phyloP scores from a whole-genome alignment of 1,140 invertebrate genomes.

The Orchesella cincta region DNA sequence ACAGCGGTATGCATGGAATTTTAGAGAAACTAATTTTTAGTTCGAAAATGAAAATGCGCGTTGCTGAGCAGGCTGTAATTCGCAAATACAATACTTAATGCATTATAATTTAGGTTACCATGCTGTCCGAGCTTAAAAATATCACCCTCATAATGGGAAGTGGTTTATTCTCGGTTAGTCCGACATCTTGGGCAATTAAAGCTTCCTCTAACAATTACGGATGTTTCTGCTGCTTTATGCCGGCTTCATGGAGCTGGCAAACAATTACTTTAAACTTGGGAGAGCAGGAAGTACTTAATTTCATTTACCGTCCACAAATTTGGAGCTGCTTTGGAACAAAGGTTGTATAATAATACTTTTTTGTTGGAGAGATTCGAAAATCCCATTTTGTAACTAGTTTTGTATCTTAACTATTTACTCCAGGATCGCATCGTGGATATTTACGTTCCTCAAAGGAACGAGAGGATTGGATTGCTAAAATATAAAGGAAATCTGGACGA shows the following conservation, averaged over 20 bases:
- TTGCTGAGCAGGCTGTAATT: too few species aligned
- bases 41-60: too few species aligned
- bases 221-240: neutral
- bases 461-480: neutral
- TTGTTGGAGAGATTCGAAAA: neutral
- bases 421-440: neutral
- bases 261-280: neutral
- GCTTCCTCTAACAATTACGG: neutral
- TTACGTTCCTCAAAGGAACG: neutral
- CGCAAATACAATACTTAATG: too few species aligned
- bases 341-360: neutral
- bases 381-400: neutral
- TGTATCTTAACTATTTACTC: neutral
- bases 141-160: neutral
- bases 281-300: neutral
- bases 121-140: neutral
- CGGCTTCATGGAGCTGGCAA: neutral
- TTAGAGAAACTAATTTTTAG: too few species aligned
- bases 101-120: too few species aligned
- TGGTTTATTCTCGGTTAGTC: neutral
- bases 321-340: neutral
- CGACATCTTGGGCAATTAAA: neutral
- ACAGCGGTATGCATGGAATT: too few species aligned
- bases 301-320: neutral
- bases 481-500: neutral